Evolutionary conservation across 2,113 vertebrate genomes (phyloP), one percentile per base, ranked within the genome.

Genomic region (Neodontobutis hainanensis): DNA sequence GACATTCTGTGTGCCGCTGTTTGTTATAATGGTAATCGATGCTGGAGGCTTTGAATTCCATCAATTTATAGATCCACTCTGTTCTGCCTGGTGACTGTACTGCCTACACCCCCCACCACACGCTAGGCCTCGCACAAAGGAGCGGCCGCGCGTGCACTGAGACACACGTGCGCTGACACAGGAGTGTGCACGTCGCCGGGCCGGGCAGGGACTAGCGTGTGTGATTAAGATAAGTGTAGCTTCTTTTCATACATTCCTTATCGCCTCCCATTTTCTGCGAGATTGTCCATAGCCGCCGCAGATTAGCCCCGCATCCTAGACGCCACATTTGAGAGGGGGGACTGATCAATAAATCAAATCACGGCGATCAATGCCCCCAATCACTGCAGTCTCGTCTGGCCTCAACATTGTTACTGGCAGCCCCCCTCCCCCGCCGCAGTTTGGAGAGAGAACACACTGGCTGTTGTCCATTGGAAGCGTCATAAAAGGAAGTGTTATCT

Each of bases 11-110:
- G 93, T 92, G 94, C 95, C 94, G 93, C 96, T 96, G 95, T 98
- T 97, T 96, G 97, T 97, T 96, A 95, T 95, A 98, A 96, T 93
- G 96, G 96, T 97, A 99, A 99, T 99, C 97, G 95, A 99, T 98
- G 97, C 95, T 96, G 95, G 94, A 96, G 97, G 97, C 95, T 98
- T 98, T 98, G 97, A 96, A 98, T 98, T 96, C 96, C 96, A 98
- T 99, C 97, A 98, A 99, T 99, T 94, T 98, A 99, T 99, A 96
- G 96, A 99, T 98, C 95, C 92, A 95, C 91, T 94, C 94, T 94
- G 95, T 94, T 95, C 95, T 97, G 97, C 96, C 95, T 95, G 93
- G 95, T 92, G 93, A 96, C 94, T 95, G 95, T 94, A 93, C 88
- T 87, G 90, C 82, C 91, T 90, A 90, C 89, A 87, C 88, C 88